phyloP scores from a whole-genome alignment of 1,140 invertebrate genomes.

The Drepana arcuata region DNA sequence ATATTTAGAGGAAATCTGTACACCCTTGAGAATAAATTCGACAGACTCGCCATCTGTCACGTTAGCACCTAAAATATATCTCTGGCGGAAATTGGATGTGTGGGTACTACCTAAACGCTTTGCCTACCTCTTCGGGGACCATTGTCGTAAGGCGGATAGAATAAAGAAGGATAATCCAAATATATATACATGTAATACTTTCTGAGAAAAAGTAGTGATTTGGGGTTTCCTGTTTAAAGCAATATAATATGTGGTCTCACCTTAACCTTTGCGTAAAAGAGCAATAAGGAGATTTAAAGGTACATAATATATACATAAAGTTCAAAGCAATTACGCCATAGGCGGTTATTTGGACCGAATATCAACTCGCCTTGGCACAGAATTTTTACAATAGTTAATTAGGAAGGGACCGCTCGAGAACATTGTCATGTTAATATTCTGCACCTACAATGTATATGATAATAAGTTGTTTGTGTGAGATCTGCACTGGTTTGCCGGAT shows the following conservation, averaged over 20 bases:
- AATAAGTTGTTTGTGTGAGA: constrained; percentile 7
- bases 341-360: no score
- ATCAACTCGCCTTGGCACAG: constrained; percentile 24
- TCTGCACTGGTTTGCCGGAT: constrained; percentile 1
- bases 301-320: background rate
- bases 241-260: background rate
- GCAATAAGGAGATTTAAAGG: background rate
- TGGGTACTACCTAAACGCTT: no score
- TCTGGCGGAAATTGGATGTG: no score
- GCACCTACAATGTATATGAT: constrained; percentile 1
- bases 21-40: no score
- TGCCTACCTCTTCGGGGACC: no score
- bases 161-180: no score
- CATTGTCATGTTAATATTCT: constrained; percentile 17
- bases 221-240: background rate
- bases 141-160: no score
- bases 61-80: no score
- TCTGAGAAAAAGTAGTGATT: background rate
- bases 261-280: background rate
- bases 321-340: constrained; percentile 6
- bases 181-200: no score
- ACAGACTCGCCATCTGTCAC: no score
- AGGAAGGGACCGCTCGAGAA: constrained; percentile 9
- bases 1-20: no score
- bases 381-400: constrained; percentile 32